A percentile compares a stretch with the other conserved stretches of the same genome.
Conservation (phyloP, 2,797 vertebrate genomes). For the Liasis olivaceus region DNA sequence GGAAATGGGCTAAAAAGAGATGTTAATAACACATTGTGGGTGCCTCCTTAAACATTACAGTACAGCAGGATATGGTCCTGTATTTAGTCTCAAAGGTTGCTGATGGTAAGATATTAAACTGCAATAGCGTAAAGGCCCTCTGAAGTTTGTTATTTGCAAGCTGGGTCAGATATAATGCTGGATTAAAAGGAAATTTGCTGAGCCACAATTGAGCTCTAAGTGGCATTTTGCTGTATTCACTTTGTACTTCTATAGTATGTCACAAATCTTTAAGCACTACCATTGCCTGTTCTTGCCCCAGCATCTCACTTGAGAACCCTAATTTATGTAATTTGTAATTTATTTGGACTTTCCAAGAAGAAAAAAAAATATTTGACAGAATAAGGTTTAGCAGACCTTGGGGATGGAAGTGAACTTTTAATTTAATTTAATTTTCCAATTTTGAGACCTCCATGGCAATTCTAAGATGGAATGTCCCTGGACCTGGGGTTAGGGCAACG, state of each 20-base stretch:
- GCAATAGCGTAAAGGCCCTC: not conserved
- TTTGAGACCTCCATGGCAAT: not conserved
- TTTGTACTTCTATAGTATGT: not conserved
- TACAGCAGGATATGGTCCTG: not conserved
- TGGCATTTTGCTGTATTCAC: not conserved
- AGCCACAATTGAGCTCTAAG: not conserved
- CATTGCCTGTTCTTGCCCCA: not conserved
- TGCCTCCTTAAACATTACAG: not conserved
- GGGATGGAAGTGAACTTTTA: not conserved
- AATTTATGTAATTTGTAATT: not conserved
- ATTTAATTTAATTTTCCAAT: not conserved
- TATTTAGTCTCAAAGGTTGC: not conserved
- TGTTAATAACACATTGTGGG: not conserved
- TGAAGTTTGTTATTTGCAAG: not conserved
- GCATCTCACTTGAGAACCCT: not conserved
- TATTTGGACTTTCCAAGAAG: not conserved
- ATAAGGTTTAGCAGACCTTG: not conserved
- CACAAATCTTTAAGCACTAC: not conserved
- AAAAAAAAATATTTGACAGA: not conserved
- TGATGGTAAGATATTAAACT: not conserved
- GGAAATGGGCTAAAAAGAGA: not conserved
- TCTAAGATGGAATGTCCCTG: not conserved
- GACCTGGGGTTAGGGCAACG: not conserved
- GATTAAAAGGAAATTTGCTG: not conserved
- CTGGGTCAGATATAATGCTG: not conserved